Evolutionary conservation across 2,113 vertebrate genomes (phyloP).

Genomic region (Corythoichthys intestinalis): DNA sequence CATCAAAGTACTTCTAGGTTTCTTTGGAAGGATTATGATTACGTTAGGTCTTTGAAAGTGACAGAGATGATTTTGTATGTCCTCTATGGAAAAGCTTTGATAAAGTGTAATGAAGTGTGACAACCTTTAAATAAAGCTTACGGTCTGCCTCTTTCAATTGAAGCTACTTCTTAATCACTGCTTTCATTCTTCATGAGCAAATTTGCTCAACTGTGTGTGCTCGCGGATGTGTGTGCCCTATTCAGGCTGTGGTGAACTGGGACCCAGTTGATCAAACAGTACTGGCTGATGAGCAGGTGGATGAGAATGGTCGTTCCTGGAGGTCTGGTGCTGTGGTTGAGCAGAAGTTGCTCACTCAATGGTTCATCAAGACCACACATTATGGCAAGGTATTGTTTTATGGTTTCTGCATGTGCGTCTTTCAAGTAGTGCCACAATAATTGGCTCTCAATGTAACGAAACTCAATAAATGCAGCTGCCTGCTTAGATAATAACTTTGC

Average conservation of each 20-base stretch:
- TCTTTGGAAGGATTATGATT: constrained; percentile 20
- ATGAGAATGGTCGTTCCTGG: constrained; percentile 89
- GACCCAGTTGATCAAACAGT: constrained; percentile 95
- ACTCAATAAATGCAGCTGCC: constrained; percentile 30
- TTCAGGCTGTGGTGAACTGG: constrained; percentile 94
- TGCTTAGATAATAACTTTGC: constrained; percentile 36
- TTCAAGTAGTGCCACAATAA: constrained; percentile 16
- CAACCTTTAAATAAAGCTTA: constrained; percentile 29
- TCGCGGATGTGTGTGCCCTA: constrained; percentile 11
- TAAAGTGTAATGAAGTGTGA: constrained; percentile 38
- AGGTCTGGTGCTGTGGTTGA: constrained; percentile 93
- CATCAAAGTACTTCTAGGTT: constrained; percentile 11
- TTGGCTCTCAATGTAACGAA: constrained; percentile 6
- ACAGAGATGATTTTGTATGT: constrained; percentile 11
- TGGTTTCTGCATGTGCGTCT: neutral
- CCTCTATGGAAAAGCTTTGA: constrained; percentile 24
- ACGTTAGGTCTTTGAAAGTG: constrained; percentile 10
- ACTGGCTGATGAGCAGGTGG: constrained; percentile 95
- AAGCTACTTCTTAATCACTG: constrained; percentile 30
- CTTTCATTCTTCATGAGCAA: constrained; percentile 17
- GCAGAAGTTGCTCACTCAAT: constrained; percentile 90
- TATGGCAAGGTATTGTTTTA: constrained; percentile 84
- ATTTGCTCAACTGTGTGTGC: constrained; percentile 7
- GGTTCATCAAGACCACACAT: constrained; percentile 95
- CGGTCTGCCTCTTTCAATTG: constrained; percentile 27